Evolutionary conservation across 2,797 vertebrate genomes (phyloP), one percentile per base, ranked within the genome.

Genomic region (Phataginus tetradactyla): DNA sequence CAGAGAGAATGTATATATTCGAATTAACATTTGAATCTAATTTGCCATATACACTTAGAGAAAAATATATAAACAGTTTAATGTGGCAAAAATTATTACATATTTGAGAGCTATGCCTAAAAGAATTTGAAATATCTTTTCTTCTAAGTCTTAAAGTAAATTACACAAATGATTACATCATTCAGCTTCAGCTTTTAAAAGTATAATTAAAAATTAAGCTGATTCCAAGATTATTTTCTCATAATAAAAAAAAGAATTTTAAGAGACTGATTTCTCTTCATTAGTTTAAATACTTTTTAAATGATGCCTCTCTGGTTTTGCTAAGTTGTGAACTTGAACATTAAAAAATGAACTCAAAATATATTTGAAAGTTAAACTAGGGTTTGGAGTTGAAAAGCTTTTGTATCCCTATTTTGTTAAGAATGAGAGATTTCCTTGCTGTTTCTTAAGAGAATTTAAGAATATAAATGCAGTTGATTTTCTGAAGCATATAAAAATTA

Each of bases 321-420:
- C 59, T 81, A 90, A 10, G 34, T 80, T 88, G 27, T 75, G 37
- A 80, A 77, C 34, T n/a, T 87, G 42, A 87, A 92, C 80, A 93
- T 64, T 78, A 87, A 96, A 91, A 45, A 84, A 79, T 71, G 55
- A 97, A 96, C 71, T 93, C 68, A 92, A 96, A 92, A 84, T 37
- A 95, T 57, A 94, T 90, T 78, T 90, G 68, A 87, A 97, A 92
- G 79, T n/a, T 72, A 85, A 80, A 10, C 20, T 87, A 59, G 93
- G 61, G 42, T 90, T 94, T 77, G 39, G 53, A 83, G 1, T 42
- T 45, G 32, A 93, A n/a, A 93, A 64, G 3, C 21, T 29, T 95
- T 87, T 86, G n/a, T 45, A 84, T 69, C 85, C 34, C 27, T 81
- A 71, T 72, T 93, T 85, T 75, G 15, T 74, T 23, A 93, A 90